These are phyloP conservation scores for Enteromius fasciolatus DNA, from an alignment of 2,797 vertebrate genomes.

Conservation along the genomic window DNA sequence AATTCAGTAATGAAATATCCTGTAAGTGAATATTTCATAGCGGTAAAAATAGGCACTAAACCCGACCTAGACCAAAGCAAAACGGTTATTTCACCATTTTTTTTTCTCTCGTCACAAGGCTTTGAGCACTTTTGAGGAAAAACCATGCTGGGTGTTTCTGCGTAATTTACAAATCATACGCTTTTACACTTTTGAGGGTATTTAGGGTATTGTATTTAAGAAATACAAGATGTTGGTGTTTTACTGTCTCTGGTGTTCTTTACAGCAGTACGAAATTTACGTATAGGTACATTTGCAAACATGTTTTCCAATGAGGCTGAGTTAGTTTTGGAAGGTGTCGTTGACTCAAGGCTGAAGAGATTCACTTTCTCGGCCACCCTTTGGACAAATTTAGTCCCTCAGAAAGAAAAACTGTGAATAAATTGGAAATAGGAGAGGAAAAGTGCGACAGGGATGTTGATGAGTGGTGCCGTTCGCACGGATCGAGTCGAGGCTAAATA, in stretches of 20 bases:
- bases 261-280: background rate
- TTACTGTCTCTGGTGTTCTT: background rate
- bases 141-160: background rate
- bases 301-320: background rate
- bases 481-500: conserved; percentile 68
- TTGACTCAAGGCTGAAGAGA: conserved; percentile 36
- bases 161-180: background rate
- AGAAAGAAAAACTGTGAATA: conserved; percentile 24
- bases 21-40: background rate
- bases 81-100: no score
- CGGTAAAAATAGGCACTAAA: background rate
- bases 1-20: background rate
- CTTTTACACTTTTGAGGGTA: background rate
- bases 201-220: no score
- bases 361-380: background rate
- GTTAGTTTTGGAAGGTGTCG: conserved; percentile 34
- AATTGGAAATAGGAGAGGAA: conserved; percentile 44
- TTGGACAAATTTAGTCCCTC: conserved; percentile 17
- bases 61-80: background rate
- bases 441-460: conserved; percentile 73
- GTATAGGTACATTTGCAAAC: background rate
- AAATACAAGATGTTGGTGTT: background rate
- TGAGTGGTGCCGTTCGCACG: conserved; percentile 71
- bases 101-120: background rate
- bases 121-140: background rate